Evolutionary conservation across 2,113 vertebrate species (phyloP).

Genomic region (Lamprotornis superbus): DNA sequence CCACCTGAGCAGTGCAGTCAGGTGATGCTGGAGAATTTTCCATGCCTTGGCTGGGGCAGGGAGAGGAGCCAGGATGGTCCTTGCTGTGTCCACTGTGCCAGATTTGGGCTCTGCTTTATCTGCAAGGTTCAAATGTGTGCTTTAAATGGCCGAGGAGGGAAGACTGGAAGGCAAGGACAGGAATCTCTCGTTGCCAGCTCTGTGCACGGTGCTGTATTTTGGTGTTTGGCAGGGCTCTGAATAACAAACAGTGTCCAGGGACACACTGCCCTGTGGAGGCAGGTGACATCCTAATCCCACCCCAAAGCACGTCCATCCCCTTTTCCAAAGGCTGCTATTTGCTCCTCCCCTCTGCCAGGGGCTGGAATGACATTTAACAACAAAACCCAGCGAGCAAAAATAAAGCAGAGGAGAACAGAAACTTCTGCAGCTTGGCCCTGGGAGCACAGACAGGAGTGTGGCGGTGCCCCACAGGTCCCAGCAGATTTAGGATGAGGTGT

Average conservation of each 20-base stretch:
- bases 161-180: background rate
- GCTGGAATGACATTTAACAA: background rate
- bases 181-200: fast-evolving
- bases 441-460: background rate
- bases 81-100: fast-evolving
- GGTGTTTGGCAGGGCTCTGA: background rate
- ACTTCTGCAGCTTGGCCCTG: background rate
- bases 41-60: background rate
- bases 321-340: background rate
- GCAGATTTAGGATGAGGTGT: fast-evolving
- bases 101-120: background rate
- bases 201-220: fast-evolving
- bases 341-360: background rate
- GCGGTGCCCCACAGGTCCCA: background rate
- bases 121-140: background rate
- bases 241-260: background rate
- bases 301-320: fast-evolving
- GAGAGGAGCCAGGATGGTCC: background rate
- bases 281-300: background rate
- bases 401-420: background rate
- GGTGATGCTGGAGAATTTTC: background rate
- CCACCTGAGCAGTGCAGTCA: fast-evolving
- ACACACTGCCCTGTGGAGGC: background rate
- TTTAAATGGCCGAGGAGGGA: background rate
- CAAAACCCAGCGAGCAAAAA: background rate